phyloP scores from a whole-genome alignment of 1,140 invertebrate species.

The Platorchestia sp. region DNA sequence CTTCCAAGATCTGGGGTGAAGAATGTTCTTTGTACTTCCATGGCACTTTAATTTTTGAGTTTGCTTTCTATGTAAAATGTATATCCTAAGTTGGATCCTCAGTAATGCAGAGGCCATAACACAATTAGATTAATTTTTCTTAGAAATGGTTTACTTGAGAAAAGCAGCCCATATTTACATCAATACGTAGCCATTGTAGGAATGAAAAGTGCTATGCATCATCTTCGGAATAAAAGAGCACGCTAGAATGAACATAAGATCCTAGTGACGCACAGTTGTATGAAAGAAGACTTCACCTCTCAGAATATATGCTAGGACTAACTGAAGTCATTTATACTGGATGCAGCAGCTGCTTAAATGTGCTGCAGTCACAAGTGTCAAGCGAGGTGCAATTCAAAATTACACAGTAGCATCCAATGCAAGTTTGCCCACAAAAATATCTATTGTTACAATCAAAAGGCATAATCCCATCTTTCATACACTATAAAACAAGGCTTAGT shows the following conservation, averaged over 20 bases:
- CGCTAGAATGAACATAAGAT: background rate
- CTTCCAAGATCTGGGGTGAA: too few relatives aligned
- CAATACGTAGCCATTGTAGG: background rate
- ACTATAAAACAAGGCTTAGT: background rate
- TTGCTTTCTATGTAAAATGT: background rate
- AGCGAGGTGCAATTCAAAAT: background rate
- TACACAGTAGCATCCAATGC: background rate
- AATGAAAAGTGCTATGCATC: background rate
- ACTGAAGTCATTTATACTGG: background rate
- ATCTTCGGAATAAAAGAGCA: background rate
- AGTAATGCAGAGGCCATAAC: background rate
- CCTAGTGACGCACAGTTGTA: background rate
- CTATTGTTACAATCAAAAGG: background rate
- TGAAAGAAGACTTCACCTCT: background rate
- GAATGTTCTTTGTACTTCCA: too few relatives aligned
- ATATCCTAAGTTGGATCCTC: background rate
- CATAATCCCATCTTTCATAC: background rate
- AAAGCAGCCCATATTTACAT: background rate
- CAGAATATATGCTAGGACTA: background rate
- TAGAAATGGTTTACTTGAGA: background rate
- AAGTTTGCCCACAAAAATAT: background rate
- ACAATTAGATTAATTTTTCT: background rate
- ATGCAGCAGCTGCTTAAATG: background rate
- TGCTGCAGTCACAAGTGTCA: background rate
- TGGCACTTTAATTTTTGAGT: too few relatives aligned